Conservation (phyloP, 2,888 invertebrate species). For the Amiota mariae region DNA sequence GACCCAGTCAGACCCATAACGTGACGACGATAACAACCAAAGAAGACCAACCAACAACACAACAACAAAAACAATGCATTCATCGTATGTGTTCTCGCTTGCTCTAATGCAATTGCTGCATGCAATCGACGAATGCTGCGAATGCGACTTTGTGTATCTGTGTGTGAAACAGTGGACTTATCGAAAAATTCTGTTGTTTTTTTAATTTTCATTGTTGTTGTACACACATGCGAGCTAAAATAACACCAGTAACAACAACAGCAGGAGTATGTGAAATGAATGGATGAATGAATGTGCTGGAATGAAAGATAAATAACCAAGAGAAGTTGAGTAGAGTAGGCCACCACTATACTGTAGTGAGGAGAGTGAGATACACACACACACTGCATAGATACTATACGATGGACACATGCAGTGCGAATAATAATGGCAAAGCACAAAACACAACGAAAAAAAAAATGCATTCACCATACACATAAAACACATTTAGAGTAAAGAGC, state of each 20-base stretch:
- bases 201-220: constrained; percentile 17
- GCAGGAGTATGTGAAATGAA: constrained; percentile 45
- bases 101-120: constrained; percentile 33
- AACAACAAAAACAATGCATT: constrained; percentile 10
- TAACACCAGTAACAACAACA: constrained; percentile 45
- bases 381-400: not conserved
- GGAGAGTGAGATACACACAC: not conserved
- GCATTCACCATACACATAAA: constrained; percentile 18
- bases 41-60: no score
- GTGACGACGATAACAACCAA: no score
- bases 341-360: not conserved
- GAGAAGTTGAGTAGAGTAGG: not conserved
- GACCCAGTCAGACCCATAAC: no score
- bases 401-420: constrained; percentile 8
- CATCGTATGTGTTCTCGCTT: constrained; percentile 35
- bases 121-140: constrained; percentile 35
- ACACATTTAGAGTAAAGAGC: no score
- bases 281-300: constrained; percentile 37
- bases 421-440: constrained; percentile 13
- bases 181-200: constrained; percentile 26
- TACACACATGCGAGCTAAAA: constrained; percentile 43
- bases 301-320: constrained; percentile 45
- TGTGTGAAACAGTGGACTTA: constrained; percentile 29
- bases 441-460: constrained; percentile 19
- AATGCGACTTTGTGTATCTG: not conserved